Evolutionary conservation across 2,113 vertebrate genomes (phyloP).

Genomic region (Tetrao urogallus): DNA sequence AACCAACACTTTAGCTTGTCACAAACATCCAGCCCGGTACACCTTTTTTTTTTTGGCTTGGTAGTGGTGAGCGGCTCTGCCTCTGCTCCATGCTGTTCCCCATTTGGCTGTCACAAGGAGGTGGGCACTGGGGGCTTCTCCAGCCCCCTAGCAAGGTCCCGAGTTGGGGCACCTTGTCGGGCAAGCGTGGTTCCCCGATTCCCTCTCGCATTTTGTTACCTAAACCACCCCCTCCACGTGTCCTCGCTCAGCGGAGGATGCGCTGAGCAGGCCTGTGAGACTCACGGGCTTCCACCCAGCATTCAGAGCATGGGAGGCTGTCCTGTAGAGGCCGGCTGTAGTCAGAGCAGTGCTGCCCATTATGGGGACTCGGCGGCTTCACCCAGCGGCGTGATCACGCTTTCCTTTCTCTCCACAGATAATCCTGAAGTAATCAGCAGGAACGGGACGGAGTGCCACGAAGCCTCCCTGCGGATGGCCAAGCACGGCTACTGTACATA

Average conservation of each 20-base stretch:
- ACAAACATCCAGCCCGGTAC: not conserved
- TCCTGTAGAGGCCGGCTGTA: not conserved
- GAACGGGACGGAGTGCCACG: slow-evolving; percentile 88
- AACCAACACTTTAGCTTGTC: not conserved
- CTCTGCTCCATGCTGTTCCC: not conserved
- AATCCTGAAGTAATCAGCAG: slow-evolving; percentile 95
- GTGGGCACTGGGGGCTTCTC: not conserved
- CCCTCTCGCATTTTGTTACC: not conserved
- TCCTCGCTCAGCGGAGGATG: not conserved
- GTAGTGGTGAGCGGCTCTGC: not conserved
- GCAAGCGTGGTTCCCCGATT: not conserved
- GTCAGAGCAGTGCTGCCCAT: not conserved
- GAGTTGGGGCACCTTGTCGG: not conserved
- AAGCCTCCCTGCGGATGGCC: slow-evolving; percentile 90
- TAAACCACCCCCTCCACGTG: rapidly evolving
- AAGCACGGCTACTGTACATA: slow-evolving; percentile 98
- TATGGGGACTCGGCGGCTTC: not conserved
- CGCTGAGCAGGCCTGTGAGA: not conserved
- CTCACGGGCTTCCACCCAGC: rapidly evolving
- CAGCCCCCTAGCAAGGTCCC: not conserved
- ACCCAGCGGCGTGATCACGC: not conserved
- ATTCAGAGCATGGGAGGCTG: rapidly evolving
- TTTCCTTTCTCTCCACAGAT: slow-evolving; percentile 87
- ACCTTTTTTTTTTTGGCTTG: not conserved
- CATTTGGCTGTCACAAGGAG: not conserved